Conservation (phyloP, 2,113 vertebrate species). For the Catharus minimus region DNA sequence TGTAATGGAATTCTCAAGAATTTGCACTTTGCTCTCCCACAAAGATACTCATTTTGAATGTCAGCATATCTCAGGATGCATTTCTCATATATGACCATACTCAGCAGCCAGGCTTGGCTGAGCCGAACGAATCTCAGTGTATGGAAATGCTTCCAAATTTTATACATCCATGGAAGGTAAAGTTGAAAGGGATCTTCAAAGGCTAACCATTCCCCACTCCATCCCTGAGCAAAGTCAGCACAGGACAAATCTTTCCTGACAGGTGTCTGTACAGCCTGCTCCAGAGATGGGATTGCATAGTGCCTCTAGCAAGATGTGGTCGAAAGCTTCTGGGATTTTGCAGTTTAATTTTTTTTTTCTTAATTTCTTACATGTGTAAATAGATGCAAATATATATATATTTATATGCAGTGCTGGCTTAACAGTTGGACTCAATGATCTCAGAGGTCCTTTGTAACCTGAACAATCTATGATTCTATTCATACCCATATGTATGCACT, state of each 20-base stretch:
- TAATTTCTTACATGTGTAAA: not conserved
- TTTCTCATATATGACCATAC: not conserved
- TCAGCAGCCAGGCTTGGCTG: not conserved
- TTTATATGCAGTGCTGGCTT: not conserved
- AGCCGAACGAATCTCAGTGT: not conserved
- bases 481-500: not conserved
- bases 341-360: not conserved
- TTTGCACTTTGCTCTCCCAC: conserved; percentile 13
- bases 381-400: not conserved
- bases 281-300: not conserved
- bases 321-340: not conserved
- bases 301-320: not conserved
- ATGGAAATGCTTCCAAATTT: not conserved
- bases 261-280: not conserved
- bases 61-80: not conserved
- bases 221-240: not conserved
- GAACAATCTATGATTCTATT: not conserved
- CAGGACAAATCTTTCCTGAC: not conserved
- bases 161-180: not conserved
- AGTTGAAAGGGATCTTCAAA: not conserved
- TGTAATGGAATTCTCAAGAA: conserved; percentile 11
- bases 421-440: not conserved
- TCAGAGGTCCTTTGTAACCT: not conserved
- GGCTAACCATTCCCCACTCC: not conserved
- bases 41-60: not conserved